These are phyloP conservation scores for Parauchenoglanis ngamensis DNA, from an alignment of 2,797 vertebrate species.

Conservation along the genomic window DNA sequence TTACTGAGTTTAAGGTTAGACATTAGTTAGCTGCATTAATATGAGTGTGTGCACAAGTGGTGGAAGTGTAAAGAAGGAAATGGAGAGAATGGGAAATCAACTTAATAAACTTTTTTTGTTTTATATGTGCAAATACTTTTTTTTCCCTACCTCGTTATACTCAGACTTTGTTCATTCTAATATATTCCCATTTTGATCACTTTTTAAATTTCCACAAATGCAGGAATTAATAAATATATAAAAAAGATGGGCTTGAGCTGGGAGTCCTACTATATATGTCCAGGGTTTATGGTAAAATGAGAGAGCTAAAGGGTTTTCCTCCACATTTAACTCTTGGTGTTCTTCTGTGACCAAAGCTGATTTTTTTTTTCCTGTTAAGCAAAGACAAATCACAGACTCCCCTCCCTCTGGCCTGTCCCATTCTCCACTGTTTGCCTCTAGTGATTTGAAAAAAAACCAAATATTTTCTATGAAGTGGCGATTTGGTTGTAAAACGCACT, in stretches of 20 bases:
- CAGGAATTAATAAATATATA: neutral
- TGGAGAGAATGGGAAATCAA: neutral
- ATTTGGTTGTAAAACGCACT: constrained; percentile 87
- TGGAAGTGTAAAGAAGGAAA: neutral
- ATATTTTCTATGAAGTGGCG: constrained; percentile 84
- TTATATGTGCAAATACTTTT: neutral
- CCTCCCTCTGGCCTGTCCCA: constrained; percentile 3
- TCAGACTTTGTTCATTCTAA: neutral
- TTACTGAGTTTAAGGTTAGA: neutral
- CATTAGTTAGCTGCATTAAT: neutral
- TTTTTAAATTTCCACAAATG: neutral
- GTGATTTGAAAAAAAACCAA: constrained; percentile 60
- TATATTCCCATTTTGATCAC: neutral
- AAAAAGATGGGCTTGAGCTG: neutral
- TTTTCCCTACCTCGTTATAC: neutral
- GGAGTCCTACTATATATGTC: neutral
- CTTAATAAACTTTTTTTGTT: neutral
- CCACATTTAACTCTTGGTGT: constrained; percentile 50
- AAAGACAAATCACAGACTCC: neutral
- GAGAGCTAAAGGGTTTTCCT: constrained; percentile 5
- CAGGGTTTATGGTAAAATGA: neutral
- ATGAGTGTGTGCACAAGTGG: neutral
- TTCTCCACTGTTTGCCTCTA: constrained; percentile 63
- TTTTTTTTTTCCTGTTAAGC: neutral
- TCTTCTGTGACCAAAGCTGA: constrained; percentile 38